Conservation (phyloP, 1,140 invertebrate species). For the Heliconius congener region DNA sequence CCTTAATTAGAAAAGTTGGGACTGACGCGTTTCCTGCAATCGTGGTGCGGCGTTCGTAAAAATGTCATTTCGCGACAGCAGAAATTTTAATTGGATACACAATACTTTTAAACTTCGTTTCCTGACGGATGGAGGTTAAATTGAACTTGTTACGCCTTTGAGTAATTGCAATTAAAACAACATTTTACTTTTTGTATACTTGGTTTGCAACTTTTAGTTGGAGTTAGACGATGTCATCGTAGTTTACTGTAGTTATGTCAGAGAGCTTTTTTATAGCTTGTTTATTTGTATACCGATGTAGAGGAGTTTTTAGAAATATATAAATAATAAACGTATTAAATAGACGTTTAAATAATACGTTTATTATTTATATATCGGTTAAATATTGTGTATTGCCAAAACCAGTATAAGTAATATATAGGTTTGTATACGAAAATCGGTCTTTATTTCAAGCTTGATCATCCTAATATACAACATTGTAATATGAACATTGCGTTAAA, state of each 20-base stretch:
- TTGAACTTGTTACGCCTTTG: slow-evolving; percentile 22
- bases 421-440: no score
- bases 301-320: no score
- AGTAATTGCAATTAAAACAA: slow-evolving; percentile 22
- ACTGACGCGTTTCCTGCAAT: slow-evolving; percentile 22
- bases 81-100: slow-evolving; percentile 61
- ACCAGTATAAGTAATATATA: no score
- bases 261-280: background rate
- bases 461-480: no score
- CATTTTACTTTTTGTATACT: background rate
- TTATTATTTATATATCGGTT: no score
- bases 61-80: slow-evolving; percentile 49
- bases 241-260: background rate
- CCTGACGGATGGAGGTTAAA: slow-evolving; percentile 30
- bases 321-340: no score
- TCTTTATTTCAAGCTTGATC: no score
- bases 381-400: no score
- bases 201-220: background rate
- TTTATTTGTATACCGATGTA: background rate
- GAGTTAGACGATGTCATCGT: background rate
- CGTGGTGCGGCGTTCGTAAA: slow-evolving; percentile 44
- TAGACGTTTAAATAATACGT: no score
- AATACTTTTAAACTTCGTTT: slow-evolving; percentile 42
- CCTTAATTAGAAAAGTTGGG: slow-evolving; percentile 62
- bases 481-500: no score